phyloP scores from a whole-genome alignment of 2,797 vertebrate genomes.

The Todus mexicanus region DNA sequence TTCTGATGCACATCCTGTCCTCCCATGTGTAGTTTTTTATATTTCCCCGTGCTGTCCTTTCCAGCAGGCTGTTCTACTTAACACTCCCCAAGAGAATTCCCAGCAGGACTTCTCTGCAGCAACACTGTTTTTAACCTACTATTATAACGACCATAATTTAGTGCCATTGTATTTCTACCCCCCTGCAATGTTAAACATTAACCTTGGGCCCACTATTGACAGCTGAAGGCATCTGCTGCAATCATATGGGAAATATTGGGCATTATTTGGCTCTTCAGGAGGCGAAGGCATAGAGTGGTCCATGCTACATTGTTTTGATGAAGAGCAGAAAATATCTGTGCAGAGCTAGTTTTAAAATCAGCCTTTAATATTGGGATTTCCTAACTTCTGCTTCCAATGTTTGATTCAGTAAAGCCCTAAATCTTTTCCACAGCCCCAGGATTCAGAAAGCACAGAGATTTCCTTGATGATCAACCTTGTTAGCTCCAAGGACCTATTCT shows the following conservation, averaged over 20 bases:
- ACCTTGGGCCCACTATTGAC: not conserved
- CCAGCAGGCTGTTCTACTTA: not conserved
- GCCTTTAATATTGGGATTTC: not conserved
- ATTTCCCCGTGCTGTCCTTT: conserved; percentile 14
- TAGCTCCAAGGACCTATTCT: conserved; percentile 41
- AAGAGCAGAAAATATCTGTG: not conserved
- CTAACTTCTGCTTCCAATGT: not conserved
- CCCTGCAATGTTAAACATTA: conserved; percentile 13
- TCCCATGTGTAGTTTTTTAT: conserved; percentile 24
- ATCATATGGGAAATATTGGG: not conserved
- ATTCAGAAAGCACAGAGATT: conserved; percentile 24
- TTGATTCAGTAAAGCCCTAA: conserved; percentile 2
- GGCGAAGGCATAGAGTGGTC: not conserved
- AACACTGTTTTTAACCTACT: conserved; percentile 36
- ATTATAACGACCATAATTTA: conserved; percentile 47
- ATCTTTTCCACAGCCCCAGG: conserved; percentile 5
- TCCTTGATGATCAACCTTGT: conserved; percentile 55
- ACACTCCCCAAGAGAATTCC: not conserved
- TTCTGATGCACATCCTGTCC: not conserved
- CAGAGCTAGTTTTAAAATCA: not conserved
- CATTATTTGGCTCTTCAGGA: conserved; percentile 23
- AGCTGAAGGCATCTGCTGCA: conserved; percentile 14
- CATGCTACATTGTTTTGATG: not conserved
- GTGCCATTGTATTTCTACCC: not conserved
- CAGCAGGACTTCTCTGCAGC: conserved; percentile 15